phyloP scores from a whole-genome alignment of 1,140 invertebrate genomes.

The Leptestheria dahalacensis region DNA sequence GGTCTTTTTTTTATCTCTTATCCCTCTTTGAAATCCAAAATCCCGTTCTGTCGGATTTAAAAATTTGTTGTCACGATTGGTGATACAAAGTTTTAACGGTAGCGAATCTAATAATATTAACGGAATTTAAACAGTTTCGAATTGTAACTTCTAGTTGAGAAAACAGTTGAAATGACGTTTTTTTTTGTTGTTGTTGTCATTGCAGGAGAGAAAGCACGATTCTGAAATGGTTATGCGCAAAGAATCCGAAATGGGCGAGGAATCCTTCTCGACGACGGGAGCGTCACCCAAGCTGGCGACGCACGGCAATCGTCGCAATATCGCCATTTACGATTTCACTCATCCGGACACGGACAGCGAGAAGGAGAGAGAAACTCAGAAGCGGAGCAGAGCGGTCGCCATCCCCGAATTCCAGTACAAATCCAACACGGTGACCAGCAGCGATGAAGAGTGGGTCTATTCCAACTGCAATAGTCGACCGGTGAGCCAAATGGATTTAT shows the following conservation, averaged over 20 bases:
- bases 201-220: background rate
- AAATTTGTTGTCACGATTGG: no score
- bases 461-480: constrained; percentile 3
- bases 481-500: no score
- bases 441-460: constrained; percentile 20
- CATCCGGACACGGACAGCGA: constrained; percentile 71
- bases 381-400: constrained; percentile 27
- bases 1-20: no score
- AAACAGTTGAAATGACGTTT: no score
- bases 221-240: background rate
- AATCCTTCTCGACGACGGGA: constrained; percentile 13
- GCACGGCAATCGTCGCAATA: constrained; percentile 39
- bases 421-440: constrained; percentile 32
- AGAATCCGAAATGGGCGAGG: constrained; percentile 23
- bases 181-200: no score
- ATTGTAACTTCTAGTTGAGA: no score
- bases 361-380: constrained; percentile 23
- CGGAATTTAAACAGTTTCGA: no score
- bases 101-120: no score
- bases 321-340: constrained; percentile 64
- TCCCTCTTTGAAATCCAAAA: no score
- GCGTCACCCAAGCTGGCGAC: background rate
- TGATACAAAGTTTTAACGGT: no score
- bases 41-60: no score
- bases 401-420: constrained; percentile 46